Conservation (phyloP, 2,797 vertebrate genomes). For the Prunella strophiata region DNA sequence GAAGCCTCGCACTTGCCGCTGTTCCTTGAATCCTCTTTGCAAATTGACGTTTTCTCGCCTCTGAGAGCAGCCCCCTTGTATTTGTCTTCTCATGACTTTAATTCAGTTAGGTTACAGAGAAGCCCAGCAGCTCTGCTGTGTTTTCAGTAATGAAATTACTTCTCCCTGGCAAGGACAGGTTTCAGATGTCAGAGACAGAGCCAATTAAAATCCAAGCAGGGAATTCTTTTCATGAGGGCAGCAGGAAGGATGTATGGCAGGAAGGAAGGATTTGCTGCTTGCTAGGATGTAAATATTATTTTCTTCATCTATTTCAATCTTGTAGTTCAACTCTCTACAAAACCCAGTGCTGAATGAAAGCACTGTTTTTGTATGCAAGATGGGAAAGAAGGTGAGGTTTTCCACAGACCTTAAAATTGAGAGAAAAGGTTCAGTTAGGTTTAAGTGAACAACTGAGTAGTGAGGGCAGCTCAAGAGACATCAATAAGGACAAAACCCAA, state of each 20-base stretch:
- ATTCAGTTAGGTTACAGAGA: conserved; percentile 61
- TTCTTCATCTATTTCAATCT: conserved; percentile 33
- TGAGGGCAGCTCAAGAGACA: background rate
- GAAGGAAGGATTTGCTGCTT: conserved; percentile 44
- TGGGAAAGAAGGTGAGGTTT: background rate
- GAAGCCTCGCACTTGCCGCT: background rate
- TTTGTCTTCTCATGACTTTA: conserved; percentile 63
- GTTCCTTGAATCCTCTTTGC: conserved; percentile 44
- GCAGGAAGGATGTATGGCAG: conserved; percentile 58
- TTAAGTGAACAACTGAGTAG: background rate
- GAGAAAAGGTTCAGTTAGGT: background rate
- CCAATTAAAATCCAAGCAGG: conserved; percentile 58
- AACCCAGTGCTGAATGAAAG: background rate
- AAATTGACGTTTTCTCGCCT: conserved; percentile 34
- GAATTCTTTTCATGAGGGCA: conserved; percentile 41
- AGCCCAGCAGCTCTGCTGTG: conserved; percentile 63
- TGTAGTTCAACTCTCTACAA: background rate
- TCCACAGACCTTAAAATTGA: background rate
- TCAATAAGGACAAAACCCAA: background rate
- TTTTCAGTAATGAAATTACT: conserved; percentile 70
- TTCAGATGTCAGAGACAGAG: conserved; percentile 66
- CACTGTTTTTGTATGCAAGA: background rate
- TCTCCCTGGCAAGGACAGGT: conserved; percentile 51
- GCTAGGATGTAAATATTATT: conserved; percentile 46
- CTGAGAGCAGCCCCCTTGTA: background rate